Evolutionary conservation across 1,140 invertebrate species (phyloP), one percentile per base, ranked within the genome.

Genomic region (Eriocheir sinensis): DNA sequence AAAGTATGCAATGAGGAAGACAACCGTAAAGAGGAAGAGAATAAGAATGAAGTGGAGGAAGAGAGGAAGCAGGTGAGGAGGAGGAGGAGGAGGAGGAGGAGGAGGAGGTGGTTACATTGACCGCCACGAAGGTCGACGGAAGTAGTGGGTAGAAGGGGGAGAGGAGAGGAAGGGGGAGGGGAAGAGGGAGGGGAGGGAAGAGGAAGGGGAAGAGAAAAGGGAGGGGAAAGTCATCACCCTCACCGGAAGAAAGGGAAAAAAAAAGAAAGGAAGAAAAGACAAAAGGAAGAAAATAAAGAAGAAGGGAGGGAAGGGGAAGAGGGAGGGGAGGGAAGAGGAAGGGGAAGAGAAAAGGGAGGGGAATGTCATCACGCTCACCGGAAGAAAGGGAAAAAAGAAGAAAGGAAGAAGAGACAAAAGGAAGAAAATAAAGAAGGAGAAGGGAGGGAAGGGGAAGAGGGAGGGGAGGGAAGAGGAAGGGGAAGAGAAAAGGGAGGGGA

Each of bases 361-460:
- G 85, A 86, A n/a, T 27, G 60, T 72, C 27, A 72, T 72, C 60
- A n/a, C 60, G 21, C 60, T 72, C 21, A n/a, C 60, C 12, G 27
- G n/a, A 72, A 0, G n/a, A 72, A 8, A 72, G 2, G n/a, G 21
- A 17, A n/a, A 72, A 4, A 72, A 4, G 6, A n/a, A 72, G 27
- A 15, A 48, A 48, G 4, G 4, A 15, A 15, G 15, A 15, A 48
- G 44, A 48, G 15, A 48, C 4, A 48, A 15, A 15, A 15, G 15
- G 44, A 15, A 48, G 15, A 48, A 48, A 48, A 8, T 48, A 48
- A 4, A 48, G 21, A 21, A 53, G 48, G 21, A 21, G 21, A 21
- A 53, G 48, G 21, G 85, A 88, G 85, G 38, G 85, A 88, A 36
- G 38, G 32, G 15, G 85, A 36, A 88, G 34, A 88, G 85, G 9